These are phyloP conservation scores for Agriotes lineatus DNA, from an alignment of 2,888 invertebrate species.

Conservation along the genomic window DNA sequence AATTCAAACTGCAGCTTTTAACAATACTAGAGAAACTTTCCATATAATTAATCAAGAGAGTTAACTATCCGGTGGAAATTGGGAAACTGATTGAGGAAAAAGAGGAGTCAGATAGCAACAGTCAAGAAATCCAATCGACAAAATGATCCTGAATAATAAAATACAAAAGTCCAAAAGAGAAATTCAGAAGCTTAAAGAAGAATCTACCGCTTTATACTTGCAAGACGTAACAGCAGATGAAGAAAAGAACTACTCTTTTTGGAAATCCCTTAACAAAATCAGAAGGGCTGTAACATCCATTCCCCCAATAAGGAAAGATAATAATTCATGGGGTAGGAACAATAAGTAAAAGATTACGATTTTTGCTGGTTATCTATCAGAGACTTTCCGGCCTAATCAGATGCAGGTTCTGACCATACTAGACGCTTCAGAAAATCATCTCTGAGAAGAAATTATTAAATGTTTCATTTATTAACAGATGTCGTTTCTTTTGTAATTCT, in stretches of 20 bases:
- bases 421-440: background rate
- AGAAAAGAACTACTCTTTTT: background rate
- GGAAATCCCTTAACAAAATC: constrained; percentile 14
- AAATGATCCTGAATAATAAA: constrained; percentile 11
- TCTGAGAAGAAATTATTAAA: background rate
- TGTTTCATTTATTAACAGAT: too few relatives aligned
- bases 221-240: too few relatives aligned
- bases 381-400: background rate
- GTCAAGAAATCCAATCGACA: constrained; percentile 9
- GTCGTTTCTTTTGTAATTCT: too few relatives aligned
- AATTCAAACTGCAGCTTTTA: background rate
- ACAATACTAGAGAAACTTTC: background rate
- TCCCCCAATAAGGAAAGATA: constrained; percentile 38
- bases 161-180: constrained; percentile 9
- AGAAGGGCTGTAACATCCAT: constrained; percentile 21
- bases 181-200: too few relatives aligned
- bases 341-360: constrained; percentile 45
- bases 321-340: constrained; percentile 42
- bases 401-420: background rate
- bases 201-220: too few relatives aligned
- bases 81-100: constrained; percentile 11
- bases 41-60: background rate
- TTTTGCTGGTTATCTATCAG: constrained; percentile 43
- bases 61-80: background rate
- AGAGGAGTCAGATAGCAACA: constrained; percentile 11